A percentile compares a stretch with the other conserved stretches of the same genome.
Conservation (phyloP, 2,797 vertebrate genomes). For the Arremon brunneinucha region DNA sequence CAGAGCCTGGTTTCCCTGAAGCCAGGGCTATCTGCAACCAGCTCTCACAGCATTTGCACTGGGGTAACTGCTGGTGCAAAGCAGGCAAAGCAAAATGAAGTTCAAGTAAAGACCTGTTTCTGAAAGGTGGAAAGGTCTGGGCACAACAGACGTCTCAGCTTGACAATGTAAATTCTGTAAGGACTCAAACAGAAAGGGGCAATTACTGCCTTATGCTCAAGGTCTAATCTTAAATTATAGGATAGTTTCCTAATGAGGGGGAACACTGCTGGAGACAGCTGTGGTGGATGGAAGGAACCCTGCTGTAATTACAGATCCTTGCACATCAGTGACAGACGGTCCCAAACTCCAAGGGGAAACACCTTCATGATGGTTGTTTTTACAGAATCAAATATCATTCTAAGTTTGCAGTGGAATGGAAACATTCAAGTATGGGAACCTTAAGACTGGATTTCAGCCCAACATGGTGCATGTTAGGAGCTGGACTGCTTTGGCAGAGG, state of each 20-base stretch:
- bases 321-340: neutral
- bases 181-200: neutral
- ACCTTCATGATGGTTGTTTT: slow-evolving; percentile 12
- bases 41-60: neutral
- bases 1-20: neutral
- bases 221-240: slow-evolving; percentile 54
- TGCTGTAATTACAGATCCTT: slow-evolving; percentile 28
- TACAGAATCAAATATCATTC: neutral
- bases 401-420: neutral
- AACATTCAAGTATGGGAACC: neutral
- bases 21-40: neutral
- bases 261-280: neutral
- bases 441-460: neutral
- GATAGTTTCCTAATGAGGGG: slow-evolving; percentile 29
- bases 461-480: neutral
- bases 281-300: slow-evolving; percentile 5
- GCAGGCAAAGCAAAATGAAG: neutral
- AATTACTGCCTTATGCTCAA: slow-evolving; percentile 10
- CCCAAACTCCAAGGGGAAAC: neutral
- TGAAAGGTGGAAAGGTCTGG: neutral
- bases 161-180: neutral
- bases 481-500: neutral
- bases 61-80: neutral
- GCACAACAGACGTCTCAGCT: neutral
- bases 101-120: neutral